Conservation (phyloP, 2,797 vertebrate genomes). For the Tadarida brasiliensis region DNA sequence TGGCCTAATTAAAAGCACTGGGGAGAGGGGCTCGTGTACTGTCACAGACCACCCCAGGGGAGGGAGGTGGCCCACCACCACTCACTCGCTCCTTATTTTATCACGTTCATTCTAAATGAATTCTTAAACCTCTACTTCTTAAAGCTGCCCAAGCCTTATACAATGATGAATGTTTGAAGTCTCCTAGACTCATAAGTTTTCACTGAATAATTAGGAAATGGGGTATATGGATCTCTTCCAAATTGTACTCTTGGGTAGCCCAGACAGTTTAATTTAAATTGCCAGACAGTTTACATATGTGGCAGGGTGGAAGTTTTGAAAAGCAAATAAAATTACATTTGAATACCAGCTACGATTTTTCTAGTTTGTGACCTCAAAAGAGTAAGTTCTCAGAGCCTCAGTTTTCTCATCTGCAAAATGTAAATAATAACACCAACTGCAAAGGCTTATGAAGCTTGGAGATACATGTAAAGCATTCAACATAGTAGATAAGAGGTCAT, state of each 20-base stretch:
- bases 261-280: conserved; percentile 68
- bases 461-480: neutral
- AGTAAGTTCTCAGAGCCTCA: neutral
- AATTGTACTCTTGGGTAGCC: conserved; percentile 58
- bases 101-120: conserved; percentile 39
- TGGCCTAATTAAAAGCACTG: conserved; percentile 22
- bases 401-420: neutral
- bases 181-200: conserved; percentile 56
- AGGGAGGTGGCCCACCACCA: neutral
- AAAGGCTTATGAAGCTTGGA: neutral
- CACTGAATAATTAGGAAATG: conserved; percentile 52
- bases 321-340: conserved; percentile 20
- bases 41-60: neutral
- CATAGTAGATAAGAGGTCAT: accelerated
- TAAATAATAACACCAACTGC: neutral
- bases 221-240: conserved; percentile 64
- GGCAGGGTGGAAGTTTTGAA: neutral
- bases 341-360: neutral
- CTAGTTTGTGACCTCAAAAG: neutral
- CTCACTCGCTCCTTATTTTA: conserved; percentile 57
- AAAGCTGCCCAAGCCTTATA: conserved; percentile 9
- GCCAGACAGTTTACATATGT: conserved; percentile 44
- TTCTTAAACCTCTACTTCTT: conserved; percentile 37
- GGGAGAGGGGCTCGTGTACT: neutral
- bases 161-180: conserved; percentile 44